A percentile compares a stretch with the other conserved stretches of the same genome.
These are phyloP conservation scores for Doryteuthis pealeii DNA, from an alignment of 1,140 invertebrate genomes.

Conservation along the genomic window DNA sequence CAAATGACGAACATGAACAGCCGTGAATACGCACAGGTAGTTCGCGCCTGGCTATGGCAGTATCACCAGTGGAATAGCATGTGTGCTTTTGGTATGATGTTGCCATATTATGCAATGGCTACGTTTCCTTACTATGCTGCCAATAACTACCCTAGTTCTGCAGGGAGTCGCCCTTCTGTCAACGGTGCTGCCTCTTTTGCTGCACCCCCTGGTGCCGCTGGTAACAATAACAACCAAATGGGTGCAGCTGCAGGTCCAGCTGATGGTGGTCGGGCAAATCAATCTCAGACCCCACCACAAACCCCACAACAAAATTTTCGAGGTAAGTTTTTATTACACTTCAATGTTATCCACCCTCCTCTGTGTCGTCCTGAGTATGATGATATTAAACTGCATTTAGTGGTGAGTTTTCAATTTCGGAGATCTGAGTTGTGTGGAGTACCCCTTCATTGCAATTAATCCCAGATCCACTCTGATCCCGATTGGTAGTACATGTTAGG, in stretches of 20 bases:
- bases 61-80: constrained; percentile 35
- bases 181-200: background rate
- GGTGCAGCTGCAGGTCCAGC: background rate
- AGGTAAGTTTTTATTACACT: too few relatives aligned
- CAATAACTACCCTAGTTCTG: background rate
- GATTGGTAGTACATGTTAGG: too few relatives aligned
- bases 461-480: too few relatives aligned
- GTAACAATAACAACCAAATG: background rate
- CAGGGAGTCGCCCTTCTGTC: background rate
- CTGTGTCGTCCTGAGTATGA: too few relatives aligned
- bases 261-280: background rate
- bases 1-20: constrained; percentile 23
- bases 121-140: constrained; percentile 14
- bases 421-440: too few relatives aligned
- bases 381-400: too few relatives aligned
- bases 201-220: background rate
- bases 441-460: too few relatives aligned
- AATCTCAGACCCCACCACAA: too few relatives aligned
- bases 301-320: too few relatives aligned
- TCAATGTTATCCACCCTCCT: too few relatives aligned
- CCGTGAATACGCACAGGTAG: constrained; percentile 40
- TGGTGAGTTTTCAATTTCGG: too few relatives aligned
- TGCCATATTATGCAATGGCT: constrained; percentile 27
- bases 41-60: constrained; percentile 44
- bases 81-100: constrained; percentile 22